A percentile compares a stretch with the other conserved stretches of the same genome.
phyloP scores from a whole-genome alignment of 2,888 invertebrate species.

The Heliconius cydno region DNA sequence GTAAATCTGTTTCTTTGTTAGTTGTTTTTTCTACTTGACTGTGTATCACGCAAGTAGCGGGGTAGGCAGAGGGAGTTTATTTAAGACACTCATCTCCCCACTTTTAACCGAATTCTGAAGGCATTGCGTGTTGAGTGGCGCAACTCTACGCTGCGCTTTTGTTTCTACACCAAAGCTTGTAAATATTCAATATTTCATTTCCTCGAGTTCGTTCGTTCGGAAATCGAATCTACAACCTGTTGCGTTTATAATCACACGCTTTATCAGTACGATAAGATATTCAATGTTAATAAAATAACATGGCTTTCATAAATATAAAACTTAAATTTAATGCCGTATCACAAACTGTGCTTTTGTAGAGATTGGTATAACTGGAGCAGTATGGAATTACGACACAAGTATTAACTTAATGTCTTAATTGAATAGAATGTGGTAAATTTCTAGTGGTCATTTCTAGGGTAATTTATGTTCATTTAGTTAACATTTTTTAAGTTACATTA shows the following conservation, averaged over 20 bases:
- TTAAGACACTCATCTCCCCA: too few relatives aligned
- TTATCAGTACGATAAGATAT: constrained; percentile 1
- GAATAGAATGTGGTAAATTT: neutral
- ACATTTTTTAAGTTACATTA: too few relatives aligned
- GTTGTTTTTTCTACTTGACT: too few relatives aligned
- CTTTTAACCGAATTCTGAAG: too few relatives aligned
- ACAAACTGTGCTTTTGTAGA: neutral
- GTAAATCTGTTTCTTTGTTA: neutral
- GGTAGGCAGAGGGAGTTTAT: too few relatives aligned
- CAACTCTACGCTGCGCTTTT: too few relatives aligned
- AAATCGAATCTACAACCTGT: too few relatives aligned
- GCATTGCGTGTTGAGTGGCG: too few relatives aligned
- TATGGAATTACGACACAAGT: neutral
- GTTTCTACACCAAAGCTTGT: too few relatives aligned
- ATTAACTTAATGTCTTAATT: neutral
- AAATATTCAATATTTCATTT: too few relatives aligned
- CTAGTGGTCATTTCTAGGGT: neutral
- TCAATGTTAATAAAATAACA: neutral
- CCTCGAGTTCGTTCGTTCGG: too few relatives aligned
- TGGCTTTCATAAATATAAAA: neutral
- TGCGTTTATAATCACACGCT: neutral
- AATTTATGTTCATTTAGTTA: neutral
- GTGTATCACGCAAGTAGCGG: neutral
- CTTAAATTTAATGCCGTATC: neutral
- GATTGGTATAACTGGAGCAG: neutral